A percentile compares a stretch with the other conserved stretches of the same genome.
phyloP scores from a whole-genome alignment of 2,797 vertebrate species.

The Sebastes taczanowskii region DNA sequence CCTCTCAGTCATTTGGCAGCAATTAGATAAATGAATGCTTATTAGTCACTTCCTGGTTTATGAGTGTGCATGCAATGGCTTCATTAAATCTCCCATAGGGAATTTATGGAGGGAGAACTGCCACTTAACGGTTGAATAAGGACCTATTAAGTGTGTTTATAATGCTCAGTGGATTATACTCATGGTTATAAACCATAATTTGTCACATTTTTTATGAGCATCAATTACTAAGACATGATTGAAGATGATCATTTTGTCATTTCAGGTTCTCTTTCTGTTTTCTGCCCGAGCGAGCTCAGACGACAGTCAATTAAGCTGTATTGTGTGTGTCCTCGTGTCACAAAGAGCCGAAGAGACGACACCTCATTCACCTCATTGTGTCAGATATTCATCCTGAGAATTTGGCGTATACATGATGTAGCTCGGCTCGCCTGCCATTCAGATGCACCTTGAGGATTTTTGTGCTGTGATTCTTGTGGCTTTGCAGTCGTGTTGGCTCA shows the following conservation, averaged over 20 bases:
- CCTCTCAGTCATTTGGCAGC: constrained; percentile 42
- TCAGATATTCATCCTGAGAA: constrained; percentile 39
- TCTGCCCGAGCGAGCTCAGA: constrained; percentile 34
- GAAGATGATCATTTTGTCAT: constrained; percentile 36
- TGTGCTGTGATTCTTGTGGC: background rate
- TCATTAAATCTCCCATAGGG: constrained; percentile 60
- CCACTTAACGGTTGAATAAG: constrained; percentile 54
- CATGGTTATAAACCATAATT: constrained; percentile 53
- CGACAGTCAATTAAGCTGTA: constrained; percentile 36
- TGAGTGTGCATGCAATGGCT: constrained; percentile 47
- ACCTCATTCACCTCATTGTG: constrained; percentile 32
- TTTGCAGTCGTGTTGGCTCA: constrained; percentile 6
- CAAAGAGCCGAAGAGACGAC: constrained; percentile 22
- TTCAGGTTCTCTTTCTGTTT: background rate
- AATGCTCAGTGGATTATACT: constrained; percentile 46
- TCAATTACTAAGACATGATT: constrained; percentile 54
- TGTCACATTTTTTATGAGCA: constrained; percentile 39
- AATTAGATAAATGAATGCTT: constrained; percentile 64
- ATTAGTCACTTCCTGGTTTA: constrained; percentile 64
- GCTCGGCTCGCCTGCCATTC: constrained; percentile 36
- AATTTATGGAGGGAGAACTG: constrained; percentile 42
- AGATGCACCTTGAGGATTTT: constrained; percentile 29
- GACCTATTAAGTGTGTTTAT: constrained; percentile 61
- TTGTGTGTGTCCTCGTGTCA: constrained; percentile 13
- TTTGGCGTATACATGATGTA: constrained; percentile 25